A percentile compares a stretch with the other conserved stretches of the same genome.
Evolutionary conservation across 1,140 invertebrate species (phyloP).

Genomic region (Trissolcus basalis): DNA sequence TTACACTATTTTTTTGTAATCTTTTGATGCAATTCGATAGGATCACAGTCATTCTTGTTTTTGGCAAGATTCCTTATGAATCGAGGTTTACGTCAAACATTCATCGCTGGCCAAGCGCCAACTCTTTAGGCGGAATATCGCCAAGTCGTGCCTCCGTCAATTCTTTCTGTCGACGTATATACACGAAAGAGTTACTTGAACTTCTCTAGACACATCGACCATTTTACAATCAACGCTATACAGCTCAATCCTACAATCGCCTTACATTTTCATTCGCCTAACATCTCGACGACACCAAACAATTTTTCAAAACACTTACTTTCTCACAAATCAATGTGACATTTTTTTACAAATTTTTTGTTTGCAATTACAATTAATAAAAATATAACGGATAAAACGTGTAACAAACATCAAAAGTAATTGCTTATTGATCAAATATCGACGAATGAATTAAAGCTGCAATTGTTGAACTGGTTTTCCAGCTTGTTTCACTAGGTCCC

Average conservation of each 20-base stretch:
- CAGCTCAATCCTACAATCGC: slow-evolving; percentile 34
- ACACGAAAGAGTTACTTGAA: slow-evolving; percentile 50
- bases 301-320: too few species aligned
- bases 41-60: slow-evolving; percentile 59
- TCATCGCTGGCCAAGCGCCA: slow-evolving; percentile 49
- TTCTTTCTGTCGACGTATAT: slow-evolving; percentile 41
- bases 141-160: slow-evolving; percentile 60
- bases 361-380: too few species aligned
- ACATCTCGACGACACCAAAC: too few species aligned
- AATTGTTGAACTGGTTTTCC: too few species aligned
- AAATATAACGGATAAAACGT: too few species aligned
- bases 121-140: slow-evolving; percentile 60
- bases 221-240: slow-evolving; percentile 31
- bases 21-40: slow-evolving; percentile 53
- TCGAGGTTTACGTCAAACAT: slow-evolving; percentile 59
- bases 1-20: slow-evolving; percentile 38
- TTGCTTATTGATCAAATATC: too few species aligned
- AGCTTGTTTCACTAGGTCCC: too few species aligned
- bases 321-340: too few species aligned
- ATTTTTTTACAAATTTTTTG: too few species aligned
- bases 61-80: slow-evolving; percentile 60
- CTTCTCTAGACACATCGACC: slow-evolving; percentile 47
- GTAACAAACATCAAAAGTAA: too few species aligned
- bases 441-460: too few species aligned
- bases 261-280: background rate